phyloP scores from a whole-genome alignment of 2,888 invertebrate genomes.

The Lepidonotus clava region DNA sequence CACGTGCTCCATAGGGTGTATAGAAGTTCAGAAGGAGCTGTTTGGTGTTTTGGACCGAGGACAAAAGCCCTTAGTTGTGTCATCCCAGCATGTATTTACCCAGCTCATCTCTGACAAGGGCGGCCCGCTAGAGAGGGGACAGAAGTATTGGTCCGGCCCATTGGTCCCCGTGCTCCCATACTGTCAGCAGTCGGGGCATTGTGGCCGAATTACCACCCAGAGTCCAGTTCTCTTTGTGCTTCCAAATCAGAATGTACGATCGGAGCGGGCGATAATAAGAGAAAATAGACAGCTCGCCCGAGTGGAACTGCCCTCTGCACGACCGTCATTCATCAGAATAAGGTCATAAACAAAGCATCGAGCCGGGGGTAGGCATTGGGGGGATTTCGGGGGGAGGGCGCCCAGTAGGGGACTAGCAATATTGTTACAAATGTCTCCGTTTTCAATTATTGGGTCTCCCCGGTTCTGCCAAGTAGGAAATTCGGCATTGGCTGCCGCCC shows the following conservation, averaged over 20 bases:
- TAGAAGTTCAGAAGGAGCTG: too few species aligned
- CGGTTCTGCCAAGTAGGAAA: background rate
- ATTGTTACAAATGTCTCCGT: slow-evolving; percentile 6
- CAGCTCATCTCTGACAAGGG: too few species aligned
- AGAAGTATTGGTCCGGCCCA: too few species aligned
- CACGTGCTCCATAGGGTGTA: too few species aligned
- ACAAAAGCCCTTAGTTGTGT: too few species aligned
- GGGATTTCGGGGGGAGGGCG: background rate
- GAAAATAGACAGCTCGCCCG: background rate
- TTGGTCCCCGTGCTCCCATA: too few species aligned
- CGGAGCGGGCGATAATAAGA: background rate
- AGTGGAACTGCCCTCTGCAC: background rate
- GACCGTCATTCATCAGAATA: background rate
- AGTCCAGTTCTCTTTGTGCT: background rate
- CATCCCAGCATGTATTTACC: too few species aligned
- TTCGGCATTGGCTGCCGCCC: background rate
- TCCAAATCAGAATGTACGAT: background rate
- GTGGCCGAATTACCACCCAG: too few species aligned
- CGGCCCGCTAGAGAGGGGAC: too few species aligned
- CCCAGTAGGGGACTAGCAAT: background rate
- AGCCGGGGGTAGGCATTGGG: background rate
- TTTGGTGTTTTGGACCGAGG: too few species aligned
- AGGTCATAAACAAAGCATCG: background rate
- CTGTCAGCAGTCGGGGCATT: too few species aligned
- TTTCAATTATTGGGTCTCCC: background rate